Base-by-base conservation (phyloP, 2,888 invertebrate genomes). In the Drosophila robusta region DNA sequence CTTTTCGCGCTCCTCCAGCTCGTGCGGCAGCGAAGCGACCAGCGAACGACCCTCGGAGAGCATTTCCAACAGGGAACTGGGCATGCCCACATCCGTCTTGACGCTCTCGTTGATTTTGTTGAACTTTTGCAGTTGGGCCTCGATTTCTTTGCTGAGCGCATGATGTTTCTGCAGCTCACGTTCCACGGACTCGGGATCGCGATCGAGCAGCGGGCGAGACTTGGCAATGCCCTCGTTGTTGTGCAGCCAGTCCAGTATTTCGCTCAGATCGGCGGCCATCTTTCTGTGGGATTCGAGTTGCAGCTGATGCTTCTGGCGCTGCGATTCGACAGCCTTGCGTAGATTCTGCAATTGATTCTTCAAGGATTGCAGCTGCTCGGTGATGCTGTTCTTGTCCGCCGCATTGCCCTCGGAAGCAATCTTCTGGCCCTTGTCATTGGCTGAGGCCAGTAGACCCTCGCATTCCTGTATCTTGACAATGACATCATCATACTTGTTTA, bases 351-450 rank as follows among this genome's bases (percentile, higher is more conserved):
- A 92, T 76, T 97, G 96, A 89, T 97, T 97, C 91, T 97, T 98
- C 18, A 98, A 91, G 0, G 96, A 95, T 86, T 98, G 97, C 22
- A 98, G 90, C 80, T 98, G 96, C 90, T 97, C 97, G 2, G 97
- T 97, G 6, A 98, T 95, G 78, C 95, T 95, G 83, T 98, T 98
- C 81, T 96, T 94, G 83, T 98, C 98, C 16, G 96, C 95, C 0
- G 96, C 95, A 3, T 97, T 96, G 42, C 98, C 97, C 92, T 98
- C 98, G 0, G 96, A 95, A 0, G 97, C 97, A 34, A 98, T 98
- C 91, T 97, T 97, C 89, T 97, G 97, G 0, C 98, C 98, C 91
- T 98, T 98, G 89, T 98, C 98, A 12, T 95, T 95, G 0, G 98
- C 97, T 5, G 96, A 95, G 0, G 97, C 96, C 8, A 98, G 92